Evolutionary conservation across 2,888 invertebrate species (phyloP).

Genomic region (Onthophagus sagittarius): DNA sequence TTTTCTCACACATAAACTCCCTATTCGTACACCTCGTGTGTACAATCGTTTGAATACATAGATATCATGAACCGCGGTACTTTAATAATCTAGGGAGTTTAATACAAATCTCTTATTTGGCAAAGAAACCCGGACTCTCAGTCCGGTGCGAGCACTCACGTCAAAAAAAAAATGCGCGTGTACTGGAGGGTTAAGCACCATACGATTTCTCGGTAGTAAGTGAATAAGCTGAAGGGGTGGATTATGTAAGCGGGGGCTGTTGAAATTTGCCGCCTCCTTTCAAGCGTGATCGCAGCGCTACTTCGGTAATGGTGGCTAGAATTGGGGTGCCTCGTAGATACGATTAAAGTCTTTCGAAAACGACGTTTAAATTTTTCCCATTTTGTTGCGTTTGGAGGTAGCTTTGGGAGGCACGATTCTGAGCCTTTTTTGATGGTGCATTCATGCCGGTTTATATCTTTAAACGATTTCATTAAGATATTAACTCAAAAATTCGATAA

Average conservation of each 20-base stretch:
- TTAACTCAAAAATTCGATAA: too few species aligned
- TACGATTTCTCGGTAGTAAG: constrained; percentile 21
- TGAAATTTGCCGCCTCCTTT: constrained; percentile 40
- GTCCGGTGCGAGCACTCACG: too few species aligned
- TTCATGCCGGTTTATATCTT: background rate
- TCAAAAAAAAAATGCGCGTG: too few species aligned
- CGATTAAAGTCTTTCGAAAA: constrained; percentile 40
- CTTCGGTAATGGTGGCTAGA: constrained; percentile 40
- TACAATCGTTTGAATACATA: too few species aligned
- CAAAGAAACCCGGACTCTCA: too few species aligned
- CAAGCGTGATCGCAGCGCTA: constrained; percentile 39
- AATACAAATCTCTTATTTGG: too few species aligned
- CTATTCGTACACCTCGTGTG: too few species aligned
- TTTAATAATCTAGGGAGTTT: too few species aligned
- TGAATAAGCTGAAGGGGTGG: constrained; percentile 41
- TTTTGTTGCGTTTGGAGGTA: constrained; percentile 41
- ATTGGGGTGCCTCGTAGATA: constrained; percentile 36
- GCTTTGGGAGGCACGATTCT: constrained; percentile 36
- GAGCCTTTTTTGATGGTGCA: constrained; percentile 14
- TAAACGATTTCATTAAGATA: too few species aligned
- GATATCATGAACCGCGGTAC: too few species aligned
- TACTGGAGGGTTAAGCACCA: too few species aligned
- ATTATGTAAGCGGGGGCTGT: constrained; percentile 40
- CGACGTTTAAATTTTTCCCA: constrained; percentile 34
- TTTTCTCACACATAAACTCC: too few species aligned